A percentile compares a stretch with the other conserved stretches of the same genome.
Evolutionary conservation across 2,888 invertebrate genomes (phyloP).

Genomic region (Lasius fuliginosus): DNA sequence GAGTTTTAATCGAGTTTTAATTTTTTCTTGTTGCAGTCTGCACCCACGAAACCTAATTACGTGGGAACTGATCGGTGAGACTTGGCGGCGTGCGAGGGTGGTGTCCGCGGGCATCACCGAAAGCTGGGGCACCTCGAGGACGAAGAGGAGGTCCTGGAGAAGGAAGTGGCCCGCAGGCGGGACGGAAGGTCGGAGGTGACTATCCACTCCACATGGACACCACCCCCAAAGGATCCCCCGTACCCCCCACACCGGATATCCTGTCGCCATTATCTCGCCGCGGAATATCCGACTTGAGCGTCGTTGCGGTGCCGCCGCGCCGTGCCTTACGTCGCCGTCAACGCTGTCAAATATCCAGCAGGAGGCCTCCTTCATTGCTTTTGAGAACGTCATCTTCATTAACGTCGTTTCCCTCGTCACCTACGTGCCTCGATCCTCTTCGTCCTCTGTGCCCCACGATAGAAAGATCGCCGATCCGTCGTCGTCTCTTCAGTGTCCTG

Average conservation of each 20-base stretch:
- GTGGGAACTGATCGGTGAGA: constrained; percentile 74
- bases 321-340: constrained; percentile 58
- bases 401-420: constrained; percentile 52
- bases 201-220: constrained; percentile 85
- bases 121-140: constrained; percentile 76
- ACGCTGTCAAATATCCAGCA: constrained; percentile 60
- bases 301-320: constrained; percentile 41
- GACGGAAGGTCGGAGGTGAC: constrained; percentile 82
- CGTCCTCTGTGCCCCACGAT: constrained; percentile 44
- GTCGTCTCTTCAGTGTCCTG: constrained; percentile 4
- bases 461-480: constrained; percentile 40
- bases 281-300: constrained; percentile 82
- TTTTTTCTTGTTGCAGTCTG: constrained; percentile 72
- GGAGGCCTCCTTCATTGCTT: constrained; percentile 37
- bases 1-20: not conserved
- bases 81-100: constrained; percentile 63
- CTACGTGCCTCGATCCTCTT: constrained; percentile 69
- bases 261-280: constrained; percentile 78
- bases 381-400: constrained; percentile 45
- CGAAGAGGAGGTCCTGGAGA: constrained; percentile 79
- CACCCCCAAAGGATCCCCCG: constrained; percentile 81
- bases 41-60: constrained; percentile 63
- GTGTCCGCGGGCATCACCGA: constrained; percentile 77
- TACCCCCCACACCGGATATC: constrained; percentile 81
- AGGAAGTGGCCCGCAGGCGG: constrained; percentile 70